These are phyloP conservation scores for Dasyprocta punctata DNA, from an alignment of 2,113 vertebrate species.

Conservation along the genomic window DNA sequence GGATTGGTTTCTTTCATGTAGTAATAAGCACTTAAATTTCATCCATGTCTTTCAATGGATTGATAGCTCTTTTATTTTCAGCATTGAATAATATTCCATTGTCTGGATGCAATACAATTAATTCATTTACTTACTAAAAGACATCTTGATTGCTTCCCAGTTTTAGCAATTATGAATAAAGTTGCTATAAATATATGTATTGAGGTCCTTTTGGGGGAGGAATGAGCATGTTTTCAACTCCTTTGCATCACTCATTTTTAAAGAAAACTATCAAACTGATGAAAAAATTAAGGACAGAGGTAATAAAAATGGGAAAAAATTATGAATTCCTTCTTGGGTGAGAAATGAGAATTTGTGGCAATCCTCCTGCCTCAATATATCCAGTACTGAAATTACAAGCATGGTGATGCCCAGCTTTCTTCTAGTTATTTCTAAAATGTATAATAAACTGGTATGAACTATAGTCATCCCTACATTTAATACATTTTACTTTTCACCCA, in stretches of 20 bases:
- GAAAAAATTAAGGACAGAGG: neutral
- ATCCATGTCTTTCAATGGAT: neutral
- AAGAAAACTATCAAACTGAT: conserved; percentile 6
- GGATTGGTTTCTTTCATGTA: neutral
- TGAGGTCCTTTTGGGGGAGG: neutral
- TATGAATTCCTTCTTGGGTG: neutral
- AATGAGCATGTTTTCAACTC: neutral
- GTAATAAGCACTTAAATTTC: neutral
- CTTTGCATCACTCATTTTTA: neutral
- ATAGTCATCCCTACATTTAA: neutral
- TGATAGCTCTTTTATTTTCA: neutral
- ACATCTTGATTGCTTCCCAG: neutral
- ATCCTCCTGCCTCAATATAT: neutral
- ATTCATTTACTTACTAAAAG: neutral
- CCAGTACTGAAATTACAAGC: neutral
- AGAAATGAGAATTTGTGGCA: neutral
- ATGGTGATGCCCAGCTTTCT: neutral
- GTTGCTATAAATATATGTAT: neutral
- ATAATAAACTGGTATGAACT: neutral
- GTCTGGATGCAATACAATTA: neutral
- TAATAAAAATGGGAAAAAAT: conserved; percentile 20
- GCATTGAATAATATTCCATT: neutral
- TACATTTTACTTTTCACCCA: neutral
- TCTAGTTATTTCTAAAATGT: neutral
- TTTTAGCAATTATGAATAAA: neutral